Conservation (phyloP, 2,888 invertebrate genomes). For the Achlya flavicornis region DNA sequence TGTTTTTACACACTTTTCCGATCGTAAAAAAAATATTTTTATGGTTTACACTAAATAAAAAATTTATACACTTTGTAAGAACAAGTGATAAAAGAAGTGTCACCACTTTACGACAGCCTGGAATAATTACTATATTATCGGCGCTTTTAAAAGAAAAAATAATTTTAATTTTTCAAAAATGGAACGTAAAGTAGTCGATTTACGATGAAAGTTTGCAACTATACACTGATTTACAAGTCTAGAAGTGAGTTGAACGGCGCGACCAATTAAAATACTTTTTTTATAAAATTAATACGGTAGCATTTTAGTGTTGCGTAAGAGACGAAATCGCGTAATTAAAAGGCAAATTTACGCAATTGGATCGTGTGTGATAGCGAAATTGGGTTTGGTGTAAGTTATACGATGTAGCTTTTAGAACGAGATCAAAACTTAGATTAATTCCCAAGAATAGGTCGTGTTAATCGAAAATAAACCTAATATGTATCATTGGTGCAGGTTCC, state of each 20-base stretch:
- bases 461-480: too few species aligned
- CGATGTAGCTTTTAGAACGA: neutral
- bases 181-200: slow-evolving; percentile 54
- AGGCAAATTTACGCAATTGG: slow-evolving; percentile 70
- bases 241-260: slow-evolving; percentile 37
- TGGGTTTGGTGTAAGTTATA: slow-evolving; percentile 18
- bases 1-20: neutral
- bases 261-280: slow-evolving; percentile 58
- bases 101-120: slow-evolving; percentile 20
- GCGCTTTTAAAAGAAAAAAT: slow-evolving; percentile 35
- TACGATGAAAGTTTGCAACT: slow-evolving; percentile 57
- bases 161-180: slow-evolving; percentile 35
- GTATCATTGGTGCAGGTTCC: too few species aligned
- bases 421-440: too few species aligned
- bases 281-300: slow-evolving; percentile 71
- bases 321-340: slow-evolving; percentile 55
- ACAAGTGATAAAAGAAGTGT: slow-evolving; percentile 2
- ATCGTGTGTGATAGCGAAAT: slow-evolving; percentile 57
- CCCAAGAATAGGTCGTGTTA: too few species aligned
- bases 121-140: slow-evolving; percentile 46
- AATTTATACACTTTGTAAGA: slow-evolving; percentile 25
- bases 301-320: slow-evolving; percentile 60
- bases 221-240: slow-evolving; percentile 57
- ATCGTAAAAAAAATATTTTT: slow-evolving; percentile 35
- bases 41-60: slow-evolving; percentile 39